Percentiles rank a stretch among this genome's conserved stretches.
phyloP scores from a whole-genome alignment of 2,113 vertebrate genomes.

The Poicephalus meyeri region DNA sequence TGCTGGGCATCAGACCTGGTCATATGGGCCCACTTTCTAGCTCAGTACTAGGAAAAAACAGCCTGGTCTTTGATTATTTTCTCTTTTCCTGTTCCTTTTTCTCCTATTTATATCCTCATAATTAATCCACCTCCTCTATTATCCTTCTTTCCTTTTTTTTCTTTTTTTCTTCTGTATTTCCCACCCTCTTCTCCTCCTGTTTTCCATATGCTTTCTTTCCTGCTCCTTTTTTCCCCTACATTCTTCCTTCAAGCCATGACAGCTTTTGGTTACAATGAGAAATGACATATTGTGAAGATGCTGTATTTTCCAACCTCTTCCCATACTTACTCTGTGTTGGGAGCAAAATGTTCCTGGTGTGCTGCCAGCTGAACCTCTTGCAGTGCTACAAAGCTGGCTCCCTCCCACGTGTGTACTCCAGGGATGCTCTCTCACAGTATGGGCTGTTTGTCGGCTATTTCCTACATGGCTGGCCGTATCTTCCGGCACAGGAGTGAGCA shows the following conservation, averaged over 20 bases:
- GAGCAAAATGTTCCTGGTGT: conserved; percentile 65
- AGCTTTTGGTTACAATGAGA: conserved; percentile 18
- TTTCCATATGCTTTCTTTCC: background rate
- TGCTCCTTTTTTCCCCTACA: background rate
- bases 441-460: background rate
- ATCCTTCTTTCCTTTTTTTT: background rate
- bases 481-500: background rate
- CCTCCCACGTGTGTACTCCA: conserved; percentile 22
- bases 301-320: conserved; percentile 46
- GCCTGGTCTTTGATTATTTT: background rate
- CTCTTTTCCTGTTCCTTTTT: background rate
- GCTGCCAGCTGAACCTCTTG: conserved; percentile 54
- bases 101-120: background rate
- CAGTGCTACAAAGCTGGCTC: conserved; percentile 39
- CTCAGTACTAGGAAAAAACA: background rate
- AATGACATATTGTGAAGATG: conserved; percentile 47
- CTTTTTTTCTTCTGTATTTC: background rate
- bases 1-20: too few species aligned
- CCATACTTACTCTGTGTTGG: background rate
- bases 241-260: background rate
- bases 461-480: background rate
- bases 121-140: background rate
- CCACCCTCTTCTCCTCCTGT: background rate
- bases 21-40: background rate
- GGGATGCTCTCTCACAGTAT: conserved; percentile 32